Conservation (phyloP, 2,113 vertebrate species). For the Sisor rabdophorus region DNA sequence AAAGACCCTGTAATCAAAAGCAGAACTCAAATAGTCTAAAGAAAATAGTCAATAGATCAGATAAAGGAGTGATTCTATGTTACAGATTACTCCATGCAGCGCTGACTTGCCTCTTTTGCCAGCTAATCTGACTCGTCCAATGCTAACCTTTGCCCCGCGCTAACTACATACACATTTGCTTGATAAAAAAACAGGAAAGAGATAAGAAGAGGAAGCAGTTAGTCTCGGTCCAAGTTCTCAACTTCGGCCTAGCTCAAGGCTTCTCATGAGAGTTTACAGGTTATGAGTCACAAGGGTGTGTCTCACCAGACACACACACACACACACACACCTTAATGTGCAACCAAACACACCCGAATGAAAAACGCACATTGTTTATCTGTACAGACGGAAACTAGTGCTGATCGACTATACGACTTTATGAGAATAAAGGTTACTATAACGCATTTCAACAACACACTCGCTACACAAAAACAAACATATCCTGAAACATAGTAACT, state of each 20-base stretch:
- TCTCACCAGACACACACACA: not conserved
- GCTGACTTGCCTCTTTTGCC: not conserved
- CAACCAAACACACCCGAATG: conserved; percentile 7
- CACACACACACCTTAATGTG: not conserved
- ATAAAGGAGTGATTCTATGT: not conserved
- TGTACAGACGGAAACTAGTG: not conserved
- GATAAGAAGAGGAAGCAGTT: conserved; percentile 11
- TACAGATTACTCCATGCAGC: not conserved
- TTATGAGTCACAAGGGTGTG: conserved; percentile 27
- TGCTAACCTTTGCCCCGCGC: not conserved
- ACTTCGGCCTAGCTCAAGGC: not conserved
- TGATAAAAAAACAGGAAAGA: conserved; percentile 13
- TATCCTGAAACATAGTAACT: not conserved
- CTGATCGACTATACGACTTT: not conserved
- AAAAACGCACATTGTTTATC: conserved; percentile 17
- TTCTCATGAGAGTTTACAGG: not conserved
- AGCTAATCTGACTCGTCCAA: not conserved
- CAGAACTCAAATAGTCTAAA: not conserved
- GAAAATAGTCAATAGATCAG: not conserved
- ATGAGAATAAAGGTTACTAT: no score
- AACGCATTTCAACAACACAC: not conserved
- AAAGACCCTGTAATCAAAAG: not conserved
- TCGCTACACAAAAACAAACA: not conserved
- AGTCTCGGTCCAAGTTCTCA: not conserved
- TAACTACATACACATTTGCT: no score